Evolutionary conservation across 1,140 invertebrate genomes (phyloP).

Genomic region (Procambarus clarkii): DNA sequence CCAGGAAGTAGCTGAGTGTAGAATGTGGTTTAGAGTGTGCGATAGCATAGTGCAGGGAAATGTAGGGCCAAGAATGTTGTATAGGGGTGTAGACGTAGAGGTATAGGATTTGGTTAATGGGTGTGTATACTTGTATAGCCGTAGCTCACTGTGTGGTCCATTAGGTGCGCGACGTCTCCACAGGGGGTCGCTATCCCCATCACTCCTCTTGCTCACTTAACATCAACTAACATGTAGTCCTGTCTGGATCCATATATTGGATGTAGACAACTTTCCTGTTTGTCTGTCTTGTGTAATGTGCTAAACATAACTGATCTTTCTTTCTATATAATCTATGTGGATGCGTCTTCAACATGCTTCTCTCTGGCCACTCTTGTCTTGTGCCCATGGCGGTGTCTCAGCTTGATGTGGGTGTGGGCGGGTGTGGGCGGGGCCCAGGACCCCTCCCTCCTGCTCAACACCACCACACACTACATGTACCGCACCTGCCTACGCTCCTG

Average conservation of each 20-base stretch:
- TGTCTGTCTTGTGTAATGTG: conserved; percentile 21
- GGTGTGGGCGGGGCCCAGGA: not conserved
- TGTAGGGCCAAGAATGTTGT: not conserved
- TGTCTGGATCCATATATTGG: conserved; percentile 27
- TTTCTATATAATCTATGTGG: conserved; percentile 27
- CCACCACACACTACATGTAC: conserved; percentile 22
- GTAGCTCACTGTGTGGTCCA: conserved; percentile 37
- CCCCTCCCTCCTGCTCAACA: conserved; percentile 13
- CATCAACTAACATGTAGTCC: not conserved
- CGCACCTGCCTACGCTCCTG: conserved; percentile 47
- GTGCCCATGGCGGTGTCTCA: conserved; percentile 21
- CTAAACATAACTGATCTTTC: conserved; percentile 24
- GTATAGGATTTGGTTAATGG: not conserved
- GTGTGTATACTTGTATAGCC: conserved; percentile 21
- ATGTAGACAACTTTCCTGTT: conserved; percentile 32
- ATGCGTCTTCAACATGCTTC: conserved; percentile 10
- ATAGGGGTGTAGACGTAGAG: not conserved
- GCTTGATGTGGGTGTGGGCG: not conserved
- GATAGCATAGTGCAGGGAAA: too few species aligned
- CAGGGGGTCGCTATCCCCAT: conserved; percentile 13
- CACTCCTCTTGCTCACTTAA: not conserved
- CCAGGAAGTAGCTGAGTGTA: not conserved
- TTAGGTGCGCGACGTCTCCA: conserved; percentile 2
- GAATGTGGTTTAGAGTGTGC: too few species aligned
- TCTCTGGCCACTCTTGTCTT: conserved; percentile 27